Evolutionary conservation across 2,113 vertebrate species (phyloP).

Genomic region (Camelus bactrianus): DNA sequence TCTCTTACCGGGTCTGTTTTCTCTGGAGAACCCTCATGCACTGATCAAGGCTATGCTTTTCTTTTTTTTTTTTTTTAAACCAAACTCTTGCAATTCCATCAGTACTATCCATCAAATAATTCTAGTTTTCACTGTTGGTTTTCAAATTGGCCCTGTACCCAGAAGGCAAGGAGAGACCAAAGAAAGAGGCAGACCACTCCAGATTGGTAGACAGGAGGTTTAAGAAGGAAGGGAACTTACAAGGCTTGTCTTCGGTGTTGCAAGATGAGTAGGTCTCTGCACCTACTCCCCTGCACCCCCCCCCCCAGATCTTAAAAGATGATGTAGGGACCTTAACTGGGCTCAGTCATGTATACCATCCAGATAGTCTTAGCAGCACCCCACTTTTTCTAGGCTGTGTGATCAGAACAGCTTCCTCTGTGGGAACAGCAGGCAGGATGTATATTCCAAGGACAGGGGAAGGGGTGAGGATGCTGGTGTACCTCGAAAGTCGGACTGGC

Average conservation of each 20-base stretch:
- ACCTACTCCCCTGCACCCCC: neutral
- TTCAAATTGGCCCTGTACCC: neutral
- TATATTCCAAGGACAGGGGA: neutral
- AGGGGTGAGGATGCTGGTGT: neutral
- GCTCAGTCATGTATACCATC: neutral
- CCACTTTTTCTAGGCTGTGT: neutral
- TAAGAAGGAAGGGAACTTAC: neutral
- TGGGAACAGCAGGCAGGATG: neutral
- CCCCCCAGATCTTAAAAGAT: neutral
- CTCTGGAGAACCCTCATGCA: neutral
- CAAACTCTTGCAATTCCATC: neutral
- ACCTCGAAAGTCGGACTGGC: neutral
- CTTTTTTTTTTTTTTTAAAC: neutral
- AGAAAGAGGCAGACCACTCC: neutral
- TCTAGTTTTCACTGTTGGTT: neutral
- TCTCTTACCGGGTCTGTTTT: neutral
- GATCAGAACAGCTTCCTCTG: neutral
- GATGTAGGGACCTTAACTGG: neutral
- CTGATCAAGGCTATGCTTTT: neutral
- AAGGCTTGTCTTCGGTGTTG: neutral
- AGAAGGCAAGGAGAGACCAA: neutral
- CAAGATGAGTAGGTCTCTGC: neutral
- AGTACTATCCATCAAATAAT: neutral
- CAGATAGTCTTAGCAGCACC: neutral
- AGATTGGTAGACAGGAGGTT: neutral